phyloP scores from a whole-genome alignment of 2,888 invertebrate species.

The Neoascia interrupta region DNA sequence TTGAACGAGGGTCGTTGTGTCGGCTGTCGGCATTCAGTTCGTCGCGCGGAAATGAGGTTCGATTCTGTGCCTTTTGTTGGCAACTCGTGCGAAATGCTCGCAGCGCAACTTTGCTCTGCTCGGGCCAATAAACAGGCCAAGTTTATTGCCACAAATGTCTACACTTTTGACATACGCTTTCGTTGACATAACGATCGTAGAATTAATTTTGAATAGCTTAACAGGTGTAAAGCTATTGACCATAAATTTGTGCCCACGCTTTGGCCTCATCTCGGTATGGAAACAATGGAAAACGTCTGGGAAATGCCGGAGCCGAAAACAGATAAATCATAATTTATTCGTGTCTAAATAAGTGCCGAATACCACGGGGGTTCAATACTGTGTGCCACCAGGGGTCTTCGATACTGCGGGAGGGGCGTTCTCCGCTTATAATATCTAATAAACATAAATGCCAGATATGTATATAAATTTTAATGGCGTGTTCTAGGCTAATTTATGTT shows the following conservation, averaged over 20 bases:
- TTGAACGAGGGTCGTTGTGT: constrained; percentile 15
- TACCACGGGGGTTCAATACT: constrained; percentile 10
- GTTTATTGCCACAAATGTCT: not conserved
- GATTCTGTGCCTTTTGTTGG: too few relatives aligned
- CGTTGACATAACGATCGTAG: not conserved
- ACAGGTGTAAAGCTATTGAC: constrained; percentile 33
- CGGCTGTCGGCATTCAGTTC: not conserved
- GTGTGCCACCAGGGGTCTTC: constrained; percentile 12
- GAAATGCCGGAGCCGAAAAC: constrained; percentile 5
- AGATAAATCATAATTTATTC: constrained; percentile 39
- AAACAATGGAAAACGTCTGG: constrained; percentile 1
- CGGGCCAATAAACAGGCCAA: not conserved
- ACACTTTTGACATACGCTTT: not conserved
- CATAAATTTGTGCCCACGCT: constrained; percentile 37
- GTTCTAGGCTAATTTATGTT: constrained; percentile 30
- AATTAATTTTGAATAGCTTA: not conserved
- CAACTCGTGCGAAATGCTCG: constrained; percentile 1
- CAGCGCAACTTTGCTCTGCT: too few relatives aligned
- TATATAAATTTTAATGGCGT: constrained; percentile 23
- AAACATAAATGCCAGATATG: too few relatives aligned
- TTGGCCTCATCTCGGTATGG: not conserved
- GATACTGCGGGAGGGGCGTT: constrained; percentile 14
- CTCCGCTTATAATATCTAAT: too few relatives aligned
- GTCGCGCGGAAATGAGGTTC: not conserved
- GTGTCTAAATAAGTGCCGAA: constrained; percentile 24